Conservation (phyloP, 2,888 invertebrate species). For the Meganola albula region DNA sequence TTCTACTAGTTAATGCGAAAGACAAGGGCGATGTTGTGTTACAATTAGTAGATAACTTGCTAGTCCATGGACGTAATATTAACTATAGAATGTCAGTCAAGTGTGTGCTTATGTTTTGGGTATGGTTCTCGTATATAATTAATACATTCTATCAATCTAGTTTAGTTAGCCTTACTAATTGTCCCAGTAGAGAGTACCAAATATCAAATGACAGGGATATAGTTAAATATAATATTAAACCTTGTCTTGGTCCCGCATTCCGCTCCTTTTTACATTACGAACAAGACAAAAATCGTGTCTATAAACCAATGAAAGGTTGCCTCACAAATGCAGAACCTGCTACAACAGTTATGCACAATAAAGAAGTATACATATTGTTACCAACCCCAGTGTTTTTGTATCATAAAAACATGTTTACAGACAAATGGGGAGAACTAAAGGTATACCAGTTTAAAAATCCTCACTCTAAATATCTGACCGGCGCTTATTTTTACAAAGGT, state of each 20-base stretch:
- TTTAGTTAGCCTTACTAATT: slow-evolving; percentile 29
- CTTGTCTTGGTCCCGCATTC: slow-evolving; percentile 42
- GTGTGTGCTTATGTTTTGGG: slow-evolving; percentile 35
- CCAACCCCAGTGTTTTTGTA: slow-evolving; percentile 13
- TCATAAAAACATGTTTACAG: slow-evolving; percentile 12
- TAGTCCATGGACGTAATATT: slow-evolving; percentile 14
- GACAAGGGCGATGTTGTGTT: slow-evolving; percentile 13
- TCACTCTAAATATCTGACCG: slow-evolving; percentile 7
- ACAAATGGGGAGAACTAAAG: slow-evolving; percentile 19
- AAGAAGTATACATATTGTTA: slow-evolving; percentile 12
- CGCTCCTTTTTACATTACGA: slow-evolving; percentile 15
- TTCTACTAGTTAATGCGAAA: slow-evolving; percentile 6
- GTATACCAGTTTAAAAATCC: slow-evolving; percentile 17
- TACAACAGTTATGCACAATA: slow-evolving; percentile 10
- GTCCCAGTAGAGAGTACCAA: slow-evolving; percentile 23
- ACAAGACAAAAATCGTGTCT: neutral
- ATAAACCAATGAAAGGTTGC: slow-evolving; percentile 16
- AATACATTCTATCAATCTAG: slow-evolving; percentile 31
- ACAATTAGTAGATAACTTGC: slow-evolving; percentile 8
- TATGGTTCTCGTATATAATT: slow-evolving; percentile 38
- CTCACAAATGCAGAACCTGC: slow-evolving; percentile 9
- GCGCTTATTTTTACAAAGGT: slow-evolving; percentile 21
- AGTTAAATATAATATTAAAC: slow-evolving; percentile 18
- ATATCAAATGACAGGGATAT: slow-evolving; percentile 16
- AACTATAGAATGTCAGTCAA: slow-evolving; percentile 4